Percentiles rank a stretch among this genome's conserved stretches.
Conservation (phyloP, 2,113 vertebrate genomes). For the Colaptes auratus region DNA sequence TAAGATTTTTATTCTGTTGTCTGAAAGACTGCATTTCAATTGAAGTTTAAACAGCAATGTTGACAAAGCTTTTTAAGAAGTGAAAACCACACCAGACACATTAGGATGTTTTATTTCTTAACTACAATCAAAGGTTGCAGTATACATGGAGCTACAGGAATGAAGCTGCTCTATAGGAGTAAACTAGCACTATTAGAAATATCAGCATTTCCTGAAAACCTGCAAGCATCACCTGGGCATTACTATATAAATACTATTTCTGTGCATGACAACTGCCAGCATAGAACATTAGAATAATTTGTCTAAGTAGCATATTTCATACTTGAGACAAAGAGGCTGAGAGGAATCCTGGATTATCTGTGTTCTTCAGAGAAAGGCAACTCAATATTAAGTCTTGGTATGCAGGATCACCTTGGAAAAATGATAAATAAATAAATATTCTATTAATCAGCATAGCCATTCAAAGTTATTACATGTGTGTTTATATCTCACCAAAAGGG, state of each 20-base stretch:
- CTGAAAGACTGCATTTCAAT: not conserved
- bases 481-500: not conserved
- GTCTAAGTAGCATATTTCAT: not conserved
- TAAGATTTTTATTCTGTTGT: not conserved
- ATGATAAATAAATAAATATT: not conserved
- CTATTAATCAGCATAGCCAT: not conserved
- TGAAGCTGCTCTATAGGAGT: not conserved
- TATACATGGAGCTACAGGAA: not conserved
- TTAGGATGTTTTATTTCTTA: not conserved
- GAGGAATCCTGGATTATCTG: not conserved
- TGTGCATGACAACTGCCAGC: not conserved
- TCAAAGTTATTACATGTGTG: not conserved
- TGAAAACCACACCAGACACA: not conserved
- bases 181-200: not conserved
- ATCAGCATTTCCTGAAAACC: not conserved
- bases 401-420: not conserved
- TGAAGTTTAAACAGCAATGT: constrained; percentile 1
- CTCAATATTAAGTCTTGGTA: not conserved
- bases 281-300: not conserved
- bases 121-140: not conserved
- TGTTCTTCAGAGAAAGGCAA: not conserved
- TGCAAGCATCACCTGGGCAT: not conserved
- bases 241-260: not conserved
- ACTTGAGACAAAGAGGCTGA: not conserved
- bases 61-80: constrained; percentile 11